Base-by-base conservation (phyloP, 1,140 invertebrate species). In the Papilio helenus region DNA sequence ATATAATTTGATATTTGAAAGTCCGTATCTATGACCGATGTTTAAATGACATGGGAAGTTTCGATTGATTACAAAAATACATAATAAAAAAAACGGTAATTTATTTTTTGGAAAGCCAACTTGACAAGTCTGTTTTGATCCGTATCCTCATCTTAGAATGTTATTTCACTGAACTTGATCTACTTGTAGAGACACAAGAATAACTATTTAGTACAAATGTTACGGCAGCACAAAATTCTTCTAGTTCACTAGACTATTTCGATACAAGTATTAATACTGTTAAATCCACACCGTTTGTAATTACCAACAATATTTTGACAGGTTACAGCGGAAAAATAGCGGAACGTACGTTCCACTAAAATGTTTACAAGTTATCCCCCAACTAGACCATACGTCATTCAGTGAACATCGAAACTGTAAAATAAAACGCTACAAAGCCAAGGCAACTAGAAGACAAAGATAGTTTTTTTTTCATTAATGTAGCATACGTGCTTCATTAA, bases 291-390 rank as follows among this genome's bases (percentile, higher is more conserved):
- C 10, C 72, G 72, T 74, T 74, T 74, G 44, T 74, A 74, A 51
- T 74, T 74, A 23, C 72, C 72, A 2, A 49, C 72, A 74, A 51
- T 74, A 74, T 74, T 74, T 74, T 74, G 72, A 74, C 72, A 49
- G 44, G 20, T 74, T 49, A 46, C 39, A 10, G 39, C 39, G 12
- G 20, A 49, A 74, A 74, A 74, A 74, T 51, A 74, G 20, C 72
- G 39, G 44, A 74, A 49, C 72, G 44, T 49, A 74, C 44, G 72
- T 26, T 74, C 72, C 42, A 51, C 44, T 74, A 74, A 74, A 74
- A 74, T 74, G 72, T 74, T 74, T 74, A 74, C 44, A 44, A 46
- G 72, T 26, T 74, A 74, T 74, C 44, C 72, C 42, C 72, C 10
- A 74, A 74, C 72, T 23, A 49, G 10, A 23, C 20, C 42, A 12